These are phyloP conservation scores for Actenoides lindsayi DNA, from an alignment of 2,113 vertebrate genomes.

Conservation along the genomic window DNA sequence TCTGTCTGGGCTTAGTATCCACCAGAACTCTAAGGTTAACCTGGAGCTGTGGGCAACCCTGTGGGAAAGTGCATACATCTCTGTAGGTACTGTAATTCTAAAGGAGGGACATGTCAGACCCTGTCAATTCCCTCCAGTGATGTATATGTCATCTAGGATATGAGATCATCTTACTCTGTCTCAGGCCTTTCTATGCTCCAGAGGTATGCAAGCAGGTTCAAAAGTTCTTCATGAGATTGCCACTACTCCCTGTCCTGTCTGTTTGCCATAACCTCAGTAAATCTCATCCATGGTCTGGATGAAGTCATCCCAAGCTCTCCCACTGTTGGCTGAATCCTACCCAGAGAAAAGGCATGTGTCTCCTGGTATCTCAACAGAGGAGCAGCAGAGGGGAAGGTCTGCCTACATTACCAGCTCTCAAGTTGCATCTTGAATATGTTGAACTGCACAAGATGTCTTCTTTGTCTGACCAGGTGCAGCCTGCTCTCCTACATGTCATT, in stretches of 20 bases:
- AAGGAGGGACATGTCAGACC: background rate
- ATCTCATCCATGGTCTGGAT: background rate
- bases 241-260: background rate
- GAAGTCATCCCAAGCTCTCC: background rate
- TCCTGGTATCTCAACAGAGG: background rate
- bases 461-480: background rate
- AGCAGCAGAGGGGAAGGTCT: background rate
- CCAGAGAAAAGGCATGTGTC: background rate
- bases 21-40: background rate
- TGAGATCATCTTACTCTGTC: background rate
- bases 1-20: background rate
- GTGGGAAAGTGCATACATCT: background rate
- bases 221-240: background rate
- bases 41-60: background rate
- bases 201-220: background rate
- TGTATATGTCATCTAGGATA: background rate
- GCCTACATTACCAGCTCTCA: background rate
- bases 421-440: background rate
- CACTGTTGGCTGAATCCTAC: background rate
- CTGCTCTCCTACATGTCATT: background rate
- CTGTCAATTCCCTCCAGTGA: background rate
- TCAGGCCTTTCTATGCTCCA: background rate
- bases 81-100: background rate
- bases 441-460: background rate
- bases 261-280: background rate